Evolutionary conservation across 1,140 invertebrate genomes (phyloP).

Genomic region (Aphelenchoides fujianensis): DNA sequence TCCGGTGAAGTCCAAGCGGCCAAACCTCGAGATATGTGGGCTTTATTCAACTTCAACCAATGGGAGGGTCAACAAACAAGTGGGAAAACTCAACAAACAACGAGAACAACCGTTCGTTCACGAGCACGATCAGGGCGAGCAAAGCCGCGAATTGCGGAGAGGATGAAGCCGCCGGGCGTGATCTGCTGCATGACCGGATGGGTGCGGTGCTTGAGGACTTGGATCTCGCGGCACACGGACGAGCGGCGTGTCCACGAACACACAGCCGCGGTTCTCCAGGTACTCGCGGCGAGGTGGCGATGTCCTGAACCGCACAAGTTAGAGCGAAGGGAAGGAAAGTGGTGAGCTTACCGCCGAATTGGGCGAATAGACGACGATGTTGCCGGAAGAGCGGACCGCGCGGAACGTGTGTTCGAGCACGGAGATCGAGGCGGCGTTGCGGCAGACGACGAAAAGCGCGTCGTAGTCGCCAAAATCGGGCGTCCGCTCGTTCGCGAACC

Average conservation of each 20-base stretch:
- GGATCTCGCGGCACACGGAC: background rate
- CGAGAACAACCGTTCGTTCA: no score
- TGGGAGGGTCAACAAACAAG: no score
- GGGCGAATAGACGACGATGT: slow-evolving; percentile 9
- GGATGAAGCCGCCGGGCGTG: background rate
- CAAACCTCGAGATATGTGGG: no score
- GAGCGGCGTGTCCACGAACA: slow-evolving; percentile 2
- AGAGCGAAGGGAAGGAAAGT: background rate
- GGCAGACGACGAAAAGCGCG: background rate
- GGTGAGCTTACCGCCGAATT: background rate
- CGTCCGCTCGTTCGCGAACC: slow-evolving; percentile 1
- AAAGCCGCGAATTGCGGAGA: background rate
- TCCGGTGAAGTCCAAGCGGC: no score
- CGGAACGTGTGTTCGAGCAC: slow-evolving; percentile 12
- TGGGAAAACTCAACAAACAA: background rate
- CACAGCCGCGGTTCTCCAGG: slow-evolving; percentile 7
- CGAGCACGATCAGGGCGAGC: background rate
- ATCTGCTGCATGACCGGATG: slow-evolving; percentile 21
- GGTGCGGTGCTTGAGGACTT: slow-evolving; percentile 9
- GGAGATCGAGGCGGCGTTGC: background rate
- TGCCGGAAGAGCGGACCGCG: slow-evolving; percentile 10
- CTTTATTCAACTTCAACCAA: no score
- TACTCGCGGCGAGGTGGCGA: background rate
- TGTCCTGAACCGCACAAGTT: background rate
- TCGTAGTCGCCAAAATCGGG: background rate